phyloP scores from a whole-genome alignment of 2,113 vertebrate species.

The Hyperoodon ampullatus region DNA sequence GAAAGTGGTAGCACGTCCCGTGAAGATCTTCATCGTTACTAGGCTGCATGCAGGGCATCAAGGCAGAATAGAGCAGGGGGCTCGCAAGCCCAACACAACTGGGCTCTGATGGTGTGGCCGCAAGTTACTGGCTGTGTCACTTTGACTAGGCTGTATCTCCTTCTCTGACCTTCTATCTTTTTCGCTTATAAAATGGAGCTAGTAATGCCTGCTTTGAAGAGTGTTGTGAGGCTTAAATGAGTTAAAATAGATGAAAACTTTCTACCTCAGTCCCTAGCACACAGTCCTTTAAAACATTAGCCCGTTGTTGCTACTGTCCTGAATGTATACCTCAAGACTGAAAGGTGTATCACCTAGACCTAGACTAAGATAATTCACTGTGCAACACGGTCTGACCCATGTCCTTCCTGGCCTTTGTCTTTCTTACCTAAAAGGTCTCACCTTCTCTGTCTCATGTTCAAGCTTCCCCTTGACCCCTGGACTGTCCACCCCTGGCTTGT shows the following conservation, averaged over 20 bases:
- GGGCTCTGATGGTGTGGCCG: rapidly evolving
- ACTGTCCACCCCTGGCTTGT: neutral
- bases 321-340: rapidly evolving
- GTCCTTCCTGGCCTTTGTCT: neutral
- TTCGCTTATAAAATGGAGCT: rapidly evolving
- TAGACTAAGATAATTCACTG: rapidly evolving
- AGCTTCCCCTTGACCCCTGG: neutral
- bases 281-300: neutral
- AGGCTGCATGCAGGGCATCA: rapidly evolving
- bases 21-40: rapidly evolving
- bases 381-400: rapidly evolving
- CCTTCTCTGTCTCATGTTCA: rapidly evolving
- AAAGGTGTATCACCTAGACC: rapidly evolving
- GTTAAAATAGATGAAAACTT: neutral
- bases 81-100: rapidly evolving
- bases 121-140: neutral
- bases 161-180: neutral
- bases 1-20: rapidly evolving
- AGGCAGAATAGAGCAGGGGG: neutral
- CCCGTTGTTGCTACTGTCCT: rapidly evolving
- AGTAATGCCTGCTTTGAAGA: rapidly evolving
- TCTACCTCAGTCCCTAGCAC: neutral
- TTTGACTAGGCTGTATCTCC: neutral
- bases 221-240: neutral
- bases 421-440: neutral